These are phyloP conservation scores for Eupsilia transversa DNA, from an alignment of 2,888 invertebrate genomes.

Conservation along the genomic window DNA sequence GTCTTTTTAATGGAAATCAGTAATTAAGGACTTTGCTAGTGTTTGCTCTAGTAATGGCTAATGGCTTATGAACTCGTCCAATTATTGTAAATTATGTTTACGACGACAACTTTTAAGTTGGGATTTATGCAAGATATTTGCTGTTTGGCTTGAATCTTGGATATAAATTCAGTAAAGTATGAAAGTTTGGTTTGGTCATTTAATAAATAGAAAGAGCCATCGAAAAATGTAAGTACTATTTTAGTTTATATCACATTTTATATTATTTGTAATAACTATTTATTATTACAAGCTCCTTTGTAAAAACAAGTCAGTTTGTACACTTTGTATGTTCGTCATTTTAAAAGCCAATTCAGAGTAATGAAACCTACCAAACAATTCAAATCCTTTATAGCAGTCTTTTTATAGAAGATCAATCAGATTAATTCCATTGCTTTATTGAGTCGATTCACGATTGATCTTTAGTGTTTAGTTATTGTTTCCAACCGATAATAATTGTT, in stretches of 20 bases:
- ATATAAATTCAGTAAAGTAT: neutral
- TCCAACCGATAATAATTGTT: slow-evolving; percentile 32
- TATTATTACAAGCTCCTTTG: neutral
- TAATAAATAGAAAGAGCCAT: slow-evolving; percentile 5
- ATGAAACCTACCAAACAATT: slow-evolving; percentile 23
- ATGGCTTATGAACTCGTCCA: slow-evolving; percentile 32
- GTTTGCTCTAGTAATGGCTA: slow-evolving; percentile 45
- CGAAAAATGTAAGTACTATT: neutral
- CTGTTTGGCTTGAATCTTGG: neutral
- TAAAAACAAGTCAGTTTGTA: neutral
- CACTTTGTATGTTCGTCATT: neutral
- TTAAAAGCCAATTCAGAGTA: neutral
- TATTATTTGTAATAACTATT: neutral
- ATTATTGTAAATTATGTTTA: slow-evolving; percentile 55
- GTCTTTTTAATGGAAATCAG: slow-evolving; percentile 37
- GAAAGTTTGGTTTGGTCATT: neutral
- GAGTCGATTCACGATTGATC: slow-evolving; percentile 20
- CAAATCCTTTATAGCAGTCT: slow-evolving; percentile 21
- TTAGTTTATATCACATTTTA: neutral
- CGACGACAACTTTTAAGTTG: slow-evolving; percentile 23
- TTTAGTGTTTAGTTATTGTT: slow-evolving; percentile 33
- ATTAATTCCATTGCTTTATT: slow-evolving; percentile 24
- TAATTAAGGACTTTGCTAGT: slow-evolving; percentile 41
- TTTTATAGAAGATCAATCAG: slow-evolving; percentile 48
- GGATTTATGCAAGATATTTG: slow-evolving; percentile 11